A percentile compares a stretch with the other conserved stretches of the same genome.
Evolutionary conservation across 2,888 invertebrate genomes (phyloP).

Genomic region (Chironomus tentans): DNA sequence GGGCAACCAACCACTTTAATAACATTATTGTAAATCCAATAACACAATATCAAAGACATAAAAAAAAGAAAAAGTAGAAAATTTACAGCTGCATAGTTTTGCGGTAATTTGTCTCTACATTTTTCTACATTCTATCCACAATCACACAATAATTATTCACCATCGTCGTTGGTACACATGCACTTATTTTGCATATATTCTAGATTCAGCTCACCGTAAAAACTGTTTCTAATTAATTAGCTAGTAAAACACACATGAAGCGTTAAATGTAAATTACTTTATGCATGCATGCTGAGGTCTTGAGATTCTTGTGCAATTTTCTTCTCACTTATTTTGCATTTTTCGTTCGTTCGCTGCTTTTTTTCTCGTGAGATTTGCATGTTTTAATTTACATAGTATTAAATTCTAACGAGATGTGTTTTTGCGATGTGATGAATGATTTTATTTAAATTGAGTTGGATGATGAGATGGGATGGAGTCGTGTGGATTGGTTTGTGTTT

Average conservation of each 20-base stretch:
- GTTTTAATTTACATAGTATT: neutral
- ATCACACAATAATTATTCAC: neutral
- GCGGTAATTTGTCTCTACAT: neutral
- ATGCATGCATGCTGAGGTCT: neutral
- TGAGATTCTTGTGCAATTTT: neutral
- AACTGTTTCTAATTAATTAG: slow-evolving; percentile 21
- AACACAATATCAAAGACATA: neutral
- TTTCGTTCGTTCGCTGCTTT: neutral
- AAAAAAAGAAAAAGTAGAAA: slow-evolving; percentile 1
- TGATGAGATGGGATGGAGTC: no score
- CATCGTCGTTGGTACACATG: neutral
- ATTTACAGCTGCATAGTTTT: neutral
- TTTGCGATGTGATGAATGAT: no score
- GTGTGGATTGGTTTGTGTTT: no score
- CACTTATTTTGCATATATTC: neutral
- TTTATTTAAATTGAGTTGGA: no score
- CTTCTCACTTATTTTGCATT: neutral
- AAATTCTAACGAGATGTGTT: no score
- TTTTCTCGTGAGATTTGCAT: neutral
- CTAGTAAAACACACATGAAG: slow-evolving; percentile 21
- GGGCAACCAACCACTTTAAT: neutral
- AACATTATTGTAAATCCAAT: neutral
- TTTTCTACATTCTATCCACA: neutral
- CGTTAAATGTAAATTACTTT: slow-evolving; percentile 4
- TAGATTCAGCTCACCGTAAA: neutral